Evolutionary conservation across 2,113 vertebrate genomes (phyloP), one percentile per base, ranked within the genome.

Genomic region (Tor tambroides): DNA sequence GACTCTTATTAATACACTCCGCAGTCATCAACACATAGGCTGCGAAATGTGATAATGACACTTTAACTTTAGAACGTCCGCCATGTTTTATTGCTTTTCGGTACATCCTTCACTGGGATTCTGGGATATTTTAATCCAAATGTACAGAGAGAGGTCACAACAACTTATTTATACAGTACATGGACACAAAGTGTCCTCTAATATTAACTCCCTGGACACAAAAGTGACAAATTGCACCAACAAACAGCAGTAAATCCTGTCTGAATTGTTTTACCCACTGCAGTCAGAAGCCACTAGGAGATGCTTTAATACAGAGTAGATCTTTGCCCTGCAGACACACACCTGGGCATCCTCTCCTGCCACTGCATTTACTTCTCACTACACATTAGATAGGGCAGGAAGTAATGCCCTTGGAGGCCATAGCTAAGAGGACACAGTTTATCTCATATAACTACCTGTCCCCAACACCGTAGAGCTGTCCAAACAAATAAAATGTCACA

Each of bases 401-500:
- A 87, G 71, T 90, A 88, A 89, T 91, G 90, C 88, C 51, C 87
- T 83, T 38, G 46, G 41, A 90, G 85, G 80, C 85, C 84, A 38
- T 75, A 86, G 90, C 91, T 51, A 69, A 35, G 84, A 86, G 91
- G 88, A 82, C 86, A 71, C 85, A 83, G 88, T 93, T 93, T 91
- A 93, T 92, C 91, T 90, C 43, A 23, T 76, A 56, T 81, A 89
- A 93, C 90, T 92, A 87, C 90, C 87, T 90, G 87, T 91, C 88
- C 90, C 76, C 88, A 90, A 76, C 83, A 83, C 87, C 59, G 32
- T 76, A 35, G 54, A 89, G 84, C 84, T 91, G 90, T 92, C 89
- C 77, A 87, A 81, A 87, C 85, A 88, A 90, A 91, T 92, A 88
- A 90, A 86, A 87, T 72, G 63, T 74, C 80, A 74, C 84, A 87